Base-by-base conservation (phyloP, 2,888 invertebrate genomes). In the Heliconius cydno region DNA sequence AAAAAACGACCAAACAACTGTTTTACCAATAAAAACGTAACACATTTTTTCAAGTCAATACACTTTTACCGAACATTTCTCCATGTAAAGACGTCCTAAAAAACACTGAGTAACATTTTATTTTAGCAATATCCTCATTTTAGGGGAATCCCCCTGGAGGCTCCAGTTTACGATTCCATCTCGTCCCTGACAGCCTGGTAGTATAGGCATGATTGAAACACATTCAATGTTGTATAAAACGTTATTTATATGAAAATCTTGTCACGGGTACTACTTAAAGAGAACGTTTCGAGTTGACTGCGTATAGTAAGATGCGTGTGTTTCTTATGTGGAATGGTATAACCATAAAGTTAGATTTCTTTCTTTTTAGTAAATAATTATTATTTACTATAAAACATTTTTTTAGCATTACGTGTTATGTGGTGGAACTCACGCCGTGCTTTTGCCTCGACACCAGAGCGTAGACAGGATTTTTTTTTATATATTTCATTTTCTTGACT, bases 81-180 rank as follows among this genome's bases (percentile, higher is more conserved):
- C 30, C n/a, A 60, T 80, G 66, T 75, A 78, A 68, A 77, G 52
- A 72, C 57, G 63, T 46, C 80, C 65, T 77, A 76, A 77, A 34
- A 77, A 68, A 41, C 60, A 66, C 66, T 75, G 75, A 79, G 81
- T 81, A 82, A 84, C 83, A 72, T 83, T 83, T 85, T 82, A 85
- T 84, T 83, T 85, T 66, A 82, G 78, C 84, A 84, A 84, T 85
- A 85, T 85, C 85, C 83, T 80, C 81, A 81, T 82, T 74, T 79
- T 77, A 73, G 74, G 76, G 78, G 82, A 81, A 81, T 81, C 82
- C 80, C 83, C 41, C 76, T 38, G 78, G 83, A 81, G 81, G 78
- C 76, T 80, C 76, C 80, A 75, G 80, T 84, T 85, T 86, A 85
- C 83, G 85, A 85, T 82, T 81, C 82, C 80, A 81, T 81, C 80